phyloP scores from a whole-genome alignment of 2,797 vertebrate species.

The Echeneis naucrates region DNA sequence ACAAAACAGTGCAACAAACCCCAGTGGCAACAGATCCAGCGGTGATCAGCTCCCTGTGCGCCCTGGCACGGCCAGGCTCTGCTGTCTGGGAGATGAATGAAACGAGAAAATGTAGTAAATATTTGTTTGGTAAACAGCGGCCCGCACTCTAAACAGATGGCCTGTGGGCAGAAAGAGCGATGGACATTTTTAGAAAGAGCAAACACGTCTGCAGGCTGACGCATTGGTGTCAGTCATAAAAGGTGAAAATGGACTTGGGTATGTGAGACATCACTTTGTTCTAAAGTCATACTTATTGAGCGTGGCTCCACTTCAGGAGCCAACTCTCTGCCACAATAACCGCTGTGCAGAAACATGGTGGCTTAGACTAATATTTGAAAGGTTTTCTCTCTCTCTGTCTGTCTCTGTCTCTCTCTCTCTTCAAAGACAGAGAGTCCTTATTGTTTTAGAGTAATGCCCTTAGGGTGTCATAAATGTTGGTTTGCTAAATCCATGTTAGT shows the following conservation, averaged over 20 bases:
- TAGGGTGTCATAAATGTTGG: constrained; percentile 56
- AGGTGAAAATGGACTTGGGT: constrained; percentile 28
- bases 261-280: constrained; percentile 39
- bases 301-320: constrained; percentile 1
- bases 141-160: constrained; percentile 53
- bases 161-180: constrained; percentile 43
- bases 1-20: no score
- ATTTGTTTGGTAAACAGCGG: constrained; percentile 53
- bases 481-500: constrained; percentile 51
- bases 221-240: constrained; percentile 49
- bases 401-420: constrained; percentile 2
- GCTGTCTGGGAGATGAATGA: constrained; percentile 20
- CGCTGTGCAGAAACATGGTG: constrained; percentile 44
- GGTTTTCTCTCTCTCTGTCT: background rate
- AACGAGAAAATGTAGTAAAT: constrained; percentile 30
- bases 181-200: constrained; percentile 52
- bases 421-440: constrained; percentile 55
- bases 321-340: constrained; percentile 47
- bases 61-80: background rate
- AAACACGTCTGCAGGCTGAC: constrained; percentile 50
- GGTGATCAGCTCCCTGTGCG: background rate
- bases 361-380: constrained; percentile 62
- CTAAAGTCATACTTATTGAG: constrained; percentile 35
- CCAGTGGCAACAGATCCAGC: background rate
- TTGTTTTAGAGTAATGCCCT: constrained; percentile 60